Evolutionary conservation across 2,888 invertebrate species (phyloP), one percentile per base, ranked within the genome.

Genomic region (Cordilura impudica): DNA sequence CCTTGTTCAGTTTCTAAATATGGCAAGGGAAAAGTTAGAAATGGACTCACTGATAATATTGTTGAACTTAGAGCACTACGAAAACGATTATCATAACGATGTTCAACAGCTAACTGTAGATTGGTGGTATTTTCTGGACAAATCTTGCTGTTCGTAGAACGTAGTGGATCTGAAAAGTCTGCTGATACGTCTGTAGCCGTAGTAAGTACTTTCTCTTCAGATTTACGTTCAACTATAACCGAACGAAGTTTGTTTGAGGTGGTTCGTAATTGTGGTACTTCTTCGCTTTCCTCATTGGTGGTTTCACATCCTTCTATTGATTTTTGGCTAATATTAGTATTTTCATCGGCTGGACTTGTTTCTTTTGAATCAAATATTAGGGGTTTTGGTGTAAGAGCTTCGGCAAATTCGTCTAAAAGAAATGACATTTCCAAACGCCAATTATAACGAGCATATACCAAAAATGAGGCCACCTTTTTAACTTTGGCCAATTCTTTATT

Each of bases 361-460:
- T 90, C 89, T 80, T 90, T 88, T 8, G 90, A 88, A 83, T 90
- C 88, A 75, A 92, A 92, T 5, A 92, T 91, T 23, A 90, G 88
- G 31, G 91, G 91, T 51, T 91, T 91, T 3, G 91, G 91, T 0
- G 90, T 88, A 0, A 95, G 93, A 0, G 95, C 95, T 84, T 93
- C 91, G 0, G 95, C 97, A 84, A 96, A 96, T 87, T 97, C 96
- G 80, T 96, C 96, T 90, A 97, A 92, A 45, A 96, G 91, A 88
- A 97, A 98, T 0, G 97, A 95, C 84, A 95, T 94, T 89, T 99
- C 99, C 49, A 98, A 90, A 58, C 95, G 93, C 94, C 97, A 96
- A 84, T 98, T 98, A 88, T 98, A 98, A 39, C 94, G 85, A 18
- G 89, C 90, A 81, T 89, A 95, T 0, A 97, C 92, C 91, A 97